phyloP scores from a whole-genome alignment of 2,113 vertebrate species.

The Prolemur simus region DNA sequence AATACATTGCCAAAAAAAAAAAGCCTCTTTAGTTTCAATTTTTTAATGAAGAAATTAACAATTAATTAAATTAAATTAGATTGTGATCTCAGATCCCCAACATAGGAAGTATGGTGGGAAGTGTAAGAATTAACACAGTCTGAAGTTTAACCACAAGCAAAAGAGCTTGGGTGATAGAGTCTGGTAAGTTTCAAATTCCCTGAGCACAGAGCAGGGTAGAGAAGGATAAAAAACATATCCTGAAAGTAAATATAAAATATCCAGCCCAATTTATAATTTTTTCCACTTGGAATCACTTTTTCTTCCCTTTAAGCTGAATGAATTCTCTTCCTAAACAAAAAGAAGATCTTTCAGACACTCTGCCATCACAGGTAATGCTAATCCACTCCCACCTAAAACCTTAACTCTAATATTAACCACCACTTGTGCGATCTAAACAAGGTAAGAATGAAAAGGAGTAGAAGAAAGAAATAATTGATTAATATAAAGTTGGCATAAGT shows the following conservation, averaged over 20 bases:
- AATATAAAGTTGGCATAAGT: neutral
- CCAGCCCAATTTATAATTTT: neutral
- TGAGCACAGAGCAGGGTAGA: neutral
- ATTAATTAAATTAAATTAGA: too few relatives aligned
- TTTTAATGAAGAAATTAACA: neutral
- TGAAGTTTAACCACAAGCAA: neutral
- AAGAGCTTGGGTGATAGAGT: neutral
- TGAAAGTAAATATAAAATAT: neutral
- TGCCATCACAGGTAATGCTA: neutral
- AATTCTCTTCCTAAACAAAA: neutral
- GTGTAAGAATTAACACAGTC: neutral
- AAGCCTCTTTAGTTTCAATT: neutral
- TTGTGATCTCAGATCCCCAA: neutral
- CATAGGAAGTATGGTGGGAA: neutral
- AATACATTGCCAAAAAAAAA: neutral
- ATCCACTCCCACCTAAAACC: too few relatives aligned
- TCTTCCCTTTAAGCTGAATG: neutral
- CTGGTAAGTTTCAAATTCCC: neutral
- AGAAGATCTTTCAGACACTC: neutral
- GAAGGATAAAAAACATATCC: neutral
- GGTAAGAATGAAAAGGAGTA: neutral
- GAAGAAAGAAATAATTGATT: neutral
- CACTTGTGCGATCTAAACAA: neutral
- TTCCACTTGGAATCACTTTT: neutral
- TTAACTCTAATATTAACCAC: neutral